phyloP scores from a whole-genome alignment of 2,888 invertebrate species.

The Drosophila stalkeri region DNA sequence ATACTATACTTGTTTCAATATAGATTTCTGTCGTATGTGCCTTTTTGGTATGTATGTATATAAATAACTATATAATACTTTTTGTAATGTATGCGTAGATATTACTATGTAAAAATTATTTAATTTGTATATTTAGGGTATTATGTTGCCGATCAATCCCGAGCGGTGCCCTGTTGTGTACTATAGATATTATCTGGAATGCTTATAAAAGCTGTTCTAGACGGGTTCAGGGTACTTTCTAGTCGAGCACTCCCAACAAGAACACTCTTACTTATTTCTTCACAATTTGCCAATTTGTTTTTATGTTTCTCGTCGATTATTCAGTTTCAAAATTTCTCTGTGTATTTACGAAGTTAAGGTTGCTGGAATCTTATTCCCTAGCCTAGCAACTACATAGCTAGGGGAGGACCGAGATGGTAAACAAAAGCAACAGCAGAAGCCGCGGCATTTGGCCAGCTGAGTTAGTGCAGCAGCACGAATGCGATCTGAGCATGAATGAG shows the following conservation, averaged over 20 bases:
- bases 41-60: too few relatives aligned
- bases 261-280: slow-evolving; percentile 1
- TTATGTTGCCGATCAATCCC: not conserved
- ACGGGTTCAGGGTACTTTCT: not conserved
- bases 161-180: not conserved
- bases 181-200: not conserved
- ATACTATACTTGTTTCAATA: too few relatives aligned
- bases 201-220: not conserved
- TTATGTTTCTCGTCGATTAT: not conserved
- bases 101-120: not conserved
- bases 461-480: slow-evolving; percentile 24
- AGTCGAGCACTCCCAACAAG: not conserved
- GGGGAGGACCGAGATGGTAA: not conserved
- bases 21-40: too few relatives aligned
- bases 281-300: not conserved
- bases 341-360: too few relatives aligned
- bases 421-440: not conserved
- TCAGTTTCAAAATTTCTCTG: not conserved
- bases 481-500: slow-evolving; percentile 36
- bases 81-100: too few relatives aligned
- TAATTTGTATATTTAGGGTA: not conserved
- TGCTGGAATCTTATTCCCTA: too few relatives aligned
- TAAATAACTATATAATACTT: too few relatives aligned
- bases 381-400: too few relatives aligned
- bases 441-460: slow-evolving; percentile 6